phyloP scores from a whole-genome alignment of 1,140 invertebrate genomes.

The Phthorimaea operculella region DNA sequence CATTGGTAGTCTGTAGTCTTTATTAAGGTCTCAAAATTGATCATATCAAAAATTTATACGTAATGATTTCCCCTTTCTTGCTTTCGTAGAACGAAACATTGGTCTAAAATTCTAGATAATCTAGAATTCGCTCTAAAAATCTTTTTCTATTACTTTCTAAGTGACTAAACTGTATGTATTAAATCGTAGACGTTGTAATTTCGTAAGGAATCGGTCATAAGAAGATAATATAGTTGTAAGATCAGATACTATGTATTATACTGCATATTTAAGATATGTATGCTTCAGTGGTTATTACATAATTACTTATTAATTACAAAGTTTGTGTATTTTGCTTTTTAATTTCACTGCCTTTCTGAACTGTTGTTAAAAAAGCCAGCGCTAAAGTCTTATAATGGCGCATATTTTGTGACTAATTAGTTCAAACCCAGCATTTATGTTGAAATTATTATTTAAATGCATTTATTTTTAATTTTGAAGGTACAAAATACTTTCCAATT shows the following conservation, averaged over 20 bases:
- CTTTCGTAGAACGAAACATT: constrained; percentile 36
- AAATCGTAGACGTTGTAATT: constrained; percentile 51
- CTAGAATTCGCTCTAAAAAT: constrained; percentile 15
- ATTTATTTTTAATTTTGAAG: constrained; percentile 25
- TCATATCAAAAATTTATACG: constrained; percentile 65
- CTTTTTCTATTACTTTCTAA: constrained; percentile 5
- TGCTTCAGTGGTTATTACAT: constrained; percentile 15
- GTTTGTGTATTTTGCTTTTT: too few relatives aligned
- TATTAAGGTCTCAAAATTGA: constrained; percentile 48
- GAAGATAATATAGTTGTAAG: constrained; percentile 41
- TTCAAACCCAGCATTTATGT: constrained; percentile 4
- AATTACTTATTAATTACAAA: too few relatives aligned
- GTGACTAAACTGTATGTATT: constrained; percentile 39
- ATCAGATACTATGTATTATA: constrained; percentile 35
- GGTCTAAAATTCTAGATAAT: constrained; percentile 12
- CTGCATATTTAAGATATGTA: constrained; percentile 21
- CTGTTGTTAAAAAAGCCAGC: too few relatives aligned
- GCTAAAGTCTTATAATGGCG: too few relatives aligned
- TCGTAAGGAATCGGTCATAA: constrained; percentile 50
- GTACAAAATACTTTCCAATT: constrained; percentile 31
- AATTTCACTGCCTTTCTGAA: too few relatives aligned
- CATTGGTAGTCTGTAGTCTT: constrained; percentile 4
- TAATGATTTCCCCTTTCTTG: constrained; percentile 48
- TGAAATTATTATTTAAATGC: constrained; percentile 8
- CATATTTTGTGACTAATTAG: neutral